These are phyloP conservation scores for Metallyticus violacea DNA, from an alignment of 2,888 invertebrate species.

Conservation along the genomic window DNA sequence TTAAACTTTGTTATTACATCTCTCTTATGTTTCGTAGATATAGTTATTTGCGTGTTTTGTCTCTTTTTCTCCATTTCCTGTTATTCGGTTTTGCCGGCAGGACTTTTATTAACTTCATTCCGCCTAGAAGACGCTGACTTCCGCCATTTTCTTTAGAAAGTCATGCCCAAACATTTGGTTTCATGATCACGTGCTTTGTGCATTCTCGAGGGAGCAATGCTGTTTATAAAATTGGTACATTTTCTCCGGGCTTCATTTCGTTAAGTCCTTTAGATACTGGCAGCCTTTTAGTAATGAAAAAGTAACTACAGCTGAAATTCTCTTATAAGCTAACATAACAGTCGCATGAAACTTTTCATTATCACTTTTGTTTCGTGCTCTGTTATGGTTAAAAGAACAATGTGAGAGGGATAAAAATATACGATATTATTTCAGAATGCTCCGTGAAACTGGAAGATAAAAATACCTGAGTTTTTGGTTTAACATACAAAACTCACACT, in stretches of 20 bases:
- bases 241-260: not conserved
- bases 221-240: not conserved
- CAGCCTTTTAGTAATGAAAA: too few relatives aligned
- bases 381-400: too few relatives aligned
- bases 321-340: too few relatives aligned
- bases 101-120: constrained; percentile 11
- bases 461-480: too few relatives aligned
- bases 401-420: too few relatives aligned
- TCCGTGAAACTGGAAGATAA: too few relatives aligned
- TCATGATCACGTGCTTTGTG: not conserved
- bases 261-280: not conserved
- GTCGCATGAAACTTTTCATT: too few relatives aligned
- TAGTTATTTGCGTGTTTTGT: constrained; percentile 1
- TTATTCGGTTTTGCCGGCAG: not conserved
- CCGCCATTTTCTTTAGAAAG: not conserved
- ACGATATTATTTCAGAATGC: too few relatives aligned
- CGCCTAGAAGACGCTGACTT: not conserved
- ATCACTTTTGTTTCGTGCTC: too few relatives aligned
- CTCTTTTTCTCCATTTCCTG: not conserved
- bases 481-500: too few relatives aligned
- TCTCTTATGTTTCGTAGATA: not conserved
- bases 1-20: constrained; percentile 15
- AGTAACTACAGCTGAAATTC: too few relatives aligned
- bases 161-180: not conserved
- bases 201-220: not conserved